A percentile compares a stretch with the other conserved stretches of the same genome.
These are phyloP conservation scores for Xenopus petersii DNA, from an alignment of 2,797 vertebrate species.

Conservation along the genomic window DNA sequence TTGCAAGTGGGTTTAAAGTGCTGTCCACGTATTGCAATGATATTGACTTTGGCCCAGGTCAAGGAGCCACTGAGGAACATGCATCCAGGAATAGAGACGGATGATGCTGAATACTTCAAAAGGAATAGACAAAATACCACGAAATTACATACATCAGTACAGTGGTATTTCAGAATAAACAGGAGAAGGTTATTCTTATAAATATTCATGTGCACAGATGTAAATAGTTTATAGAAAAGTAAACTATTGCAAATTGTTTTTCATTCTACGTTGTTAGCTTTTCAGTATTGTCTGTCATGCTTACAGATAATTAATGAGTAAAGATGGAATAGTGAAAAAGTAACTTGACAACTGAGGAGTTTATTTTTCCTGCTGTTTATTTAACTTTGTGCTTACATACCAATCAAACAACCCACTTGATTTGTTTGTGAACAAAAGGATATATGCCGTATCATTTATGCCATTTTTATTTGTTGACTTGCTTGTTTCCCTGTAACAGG, in stretches of 20 bases:
- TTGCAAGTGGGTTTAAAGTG: no score
- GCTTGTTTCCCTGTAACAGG: constrained; percentile 50
- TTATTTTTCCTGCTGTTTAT: constrained; percentile 57
- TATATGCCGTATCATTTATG: constrained; percentile 33
- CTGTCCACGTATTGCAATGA: no score
- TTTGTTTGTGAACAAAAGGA: constrained; percentile 50
- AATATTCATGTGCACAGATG: constrained; percentile 70
- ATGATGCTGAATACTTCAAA: no score
- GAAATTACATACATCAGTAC: neutral
- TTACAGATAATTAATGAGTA: constrained; percentile 62
- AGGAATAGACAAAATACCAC: neutral
- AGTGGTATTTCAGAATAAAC: neutral
- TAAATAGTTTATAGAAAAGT: constrained; percentile 67
- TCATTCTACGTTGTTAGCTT: constrained; percentile 60
- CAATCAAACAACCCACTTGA: constrained; percentile 58
- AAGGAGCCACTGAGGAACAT: no score
- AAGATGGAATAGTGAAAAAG: constrained; percentile 44
- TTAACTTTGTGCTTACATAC: constrained; percentile 61
- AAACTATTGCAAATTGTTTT: constrained; percentile 63
- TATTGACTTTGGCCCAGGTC: no score
- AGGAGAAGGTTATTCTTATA: constrained; percentile 63
- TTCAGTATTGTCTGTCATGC: constrained; percentile 59
- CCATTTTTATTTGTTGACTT: constrained; percentile 39
- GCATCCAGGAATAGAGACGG: no score
- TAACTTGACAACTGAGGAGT: constrained; percentile 54